A percentile compares a stretch with the other conserved stretches of the same genome.
These are phyloP conservation scores for Ophion ventricosus DNA, from an alignment of 2,888 invertebrate genomes.

Conservation along the genomic window DNA sequence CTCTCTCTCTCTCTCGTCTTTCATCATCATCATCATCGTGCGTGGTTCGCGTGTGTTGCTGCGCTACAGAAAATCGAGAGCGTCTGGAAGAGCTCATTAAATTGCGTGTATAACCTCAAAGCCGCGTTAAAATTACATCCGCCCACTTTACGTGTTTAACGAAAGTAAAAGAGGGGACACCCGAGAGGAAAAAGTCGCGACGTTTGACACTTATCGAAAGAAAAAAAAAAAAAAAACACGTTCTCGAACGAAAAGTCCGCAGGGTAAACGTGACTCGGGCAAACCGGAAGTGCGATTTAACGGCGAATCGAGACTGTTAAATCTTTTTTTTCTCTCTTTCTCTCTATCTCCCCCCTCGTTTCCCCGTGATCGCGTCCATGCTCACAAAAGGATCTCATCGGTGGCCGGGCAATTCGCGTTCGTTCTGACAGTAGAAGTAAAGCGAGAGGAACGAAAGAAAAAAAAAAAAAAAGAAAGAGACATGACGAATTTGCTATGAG, in stretches of 20 bases:
- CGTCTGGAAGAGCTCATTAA: conserved; percentile 40
- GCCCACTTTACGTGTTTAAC: background rate
- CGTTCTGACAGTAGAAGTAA: conserved; percentile 18
- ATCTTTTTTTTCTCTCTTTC: background rate
- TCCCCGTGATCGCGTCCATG: conserved; percentile 42
- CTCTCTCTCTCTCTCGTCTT: background rate
- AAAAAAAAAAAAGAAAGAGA: conserved; percentile 19
- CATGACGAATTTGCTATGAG: conserved; percentile 67
- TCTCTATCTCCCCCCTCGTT: background rate
- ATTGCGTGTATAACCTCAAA: conserved; percentile 55
- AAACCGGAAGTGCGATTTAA: conserved; percentile 7
- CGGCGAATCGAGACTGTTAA: background rate
- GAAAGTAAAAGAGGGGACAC: background rate
- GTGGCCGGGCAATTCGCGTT: conserved; percentile 41
- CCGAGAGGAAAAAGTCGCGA: too few relatives aligned
- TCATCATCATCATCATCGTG: background rate
- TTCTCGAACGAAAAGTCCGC: background rate
- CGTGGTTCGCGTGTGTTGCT: background rate
- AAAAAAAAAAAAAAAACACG: too few relatives aligned
- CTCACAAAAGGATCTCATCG: conserved; percentile 35
- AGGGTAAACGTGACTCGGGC: background rate
- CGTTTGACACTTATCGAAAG: background rate
- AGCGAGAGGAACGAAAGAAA: conserved; percentile 24
- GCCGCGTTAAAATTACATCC: conserved; percentile 9
- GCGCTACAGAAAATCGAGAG: conserved; percentile 44